Evolutionary conservation across 2,113 vertebrate species (phyloP).

Genomic region (Penelope pileata): DNA sequence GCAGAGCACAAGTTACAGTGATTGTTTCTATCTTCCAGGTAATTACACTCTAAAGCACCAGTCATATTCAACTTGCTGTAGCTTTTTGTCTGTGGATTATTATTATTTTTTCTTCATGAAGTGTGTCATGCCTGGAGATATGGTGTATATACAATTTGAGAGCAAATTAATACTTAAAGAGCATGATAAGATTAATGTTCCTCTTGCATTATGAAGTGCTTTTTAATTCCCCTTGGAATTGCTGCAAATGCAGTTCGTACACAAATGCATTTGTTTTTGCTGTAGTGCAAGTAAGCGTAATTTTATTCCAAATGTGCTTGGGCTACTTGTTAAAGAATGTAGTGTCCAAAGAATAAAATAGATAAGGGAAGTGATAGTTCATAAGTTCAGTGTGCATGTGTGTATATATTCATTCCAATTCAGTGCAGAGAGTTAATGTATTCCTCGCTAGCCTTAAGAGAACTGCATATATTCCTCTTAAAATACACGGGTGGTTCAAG

Average conservation of each 20-base stretch:
- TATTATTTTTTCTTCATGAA: background rate
- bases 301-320: background rate
- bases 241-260: constrained; percentile 32
- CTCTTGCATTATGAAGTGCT: background rate
- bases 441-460: background rate
- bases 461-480: background rate
- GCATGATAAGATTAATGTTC: constrained; percentile 2
- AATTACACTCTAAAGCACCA: background rate
- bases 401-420: background rate
- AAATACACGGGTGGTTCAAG: background rate
- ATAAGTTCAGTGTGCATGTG: background rate
- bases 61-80: background rate
- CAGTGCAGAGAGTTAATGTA: background rate
- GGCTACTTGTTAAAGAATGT: background rate
- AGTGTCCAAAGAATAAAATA: background rate
- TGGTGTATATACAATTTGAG: background rate
- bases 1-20: background rate
- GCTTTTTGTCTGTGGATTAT: background rate
- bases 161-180: constrained; percentile 34
- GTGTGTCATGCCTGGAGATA: background rate
- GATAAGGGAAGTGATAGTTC: background rate
- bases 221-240: constrained; percentile 17
- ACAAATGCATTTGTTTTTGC: background rate
- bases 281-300: background rate
- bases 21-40: background rate